Evolutionary conservation across 2,113 vertebrate species (phyloP), one percentile per base, ranked within the genome.

Genomic region (Polypterus bichir): DNA sequence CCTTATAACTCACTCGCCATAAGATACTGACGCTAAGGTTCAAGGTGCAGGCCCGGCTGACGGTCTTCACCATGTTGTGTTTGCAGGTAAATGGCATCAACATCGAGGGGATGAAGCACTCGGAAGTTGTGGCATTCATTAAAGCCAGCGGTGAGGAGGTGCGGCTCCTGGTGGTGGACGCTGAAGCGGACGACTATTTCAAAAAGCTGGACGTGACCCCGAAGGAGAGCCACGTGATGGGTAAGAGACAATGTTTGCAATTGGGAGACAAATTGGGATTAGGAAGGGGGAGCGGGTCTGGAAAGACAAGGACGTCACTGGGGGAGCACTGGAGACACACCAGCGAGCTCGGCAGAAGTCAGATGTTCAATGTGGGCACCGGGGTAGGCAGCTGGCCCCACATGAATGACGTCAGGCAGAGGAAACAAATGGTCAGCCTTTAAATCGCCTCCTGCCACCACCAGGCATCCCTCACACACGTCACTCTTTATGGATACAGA

Each of bases 111-210:
- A 76, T 93, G 78, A 84, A 82, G 66, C 96, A 98, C 48, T 83
- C 90, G 0, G 92, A 97, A 71, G 94, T 98, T 1, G 93, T 97
- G 59, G 78, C 84, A 4, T 77, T 91, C 60, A 96, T 97, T 62
- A 88, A 84, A 69, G 68, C 81, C 1, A 72, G 71, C 58, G 87
- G 89, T 1, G 71, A 64, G 0, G 85, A 93, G 69, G 88, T 91
- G 44, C 70, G 68, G 69, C 81, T 97, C 3, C 81, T 98, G 44
- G 86, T 97, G 74, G 92, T 97, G 9, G 91, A 97, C 73, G 88
- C 82, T 0, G 89, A 93, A 47, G 90, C 93, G 0, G 92, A 97
- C 0, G 78, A 89, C 3, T 70, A 94, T 67, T 96, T 96, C 76
- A 90, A 83, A 73, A 84, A 83, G 65, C 81, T 93, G 47, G 85